phyloP scores from a whole-genome alignment of 1,140 invertebrate genomes.

The Sipha flava region DNA sequence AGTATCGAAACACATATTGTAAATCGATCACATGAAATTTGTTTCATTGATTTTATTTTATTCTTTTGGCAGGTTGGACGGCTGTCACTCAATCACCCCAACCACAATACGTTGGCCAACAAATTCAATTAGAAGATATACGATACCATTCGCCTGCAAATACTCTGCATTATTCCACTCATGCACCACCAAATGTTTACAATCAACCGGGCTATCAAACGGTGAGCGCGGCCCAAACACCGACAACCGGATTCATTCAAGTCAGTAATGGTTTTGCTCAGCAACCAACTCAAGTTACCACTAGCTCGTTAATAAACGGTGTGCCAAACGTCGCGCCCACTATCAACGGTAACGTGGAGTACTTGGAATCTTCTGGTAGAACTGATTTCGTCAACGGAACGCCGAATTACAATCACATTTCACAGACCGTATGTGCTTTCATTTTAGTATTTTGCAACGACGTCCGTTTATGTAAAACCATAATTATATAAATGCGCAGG shows the following conservation, averaged over 20 bases:
- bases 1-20: too few relatives aligned
- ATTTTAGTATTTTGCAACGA: not conserved
- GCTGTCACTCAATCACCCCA: conserved; percentile 21
- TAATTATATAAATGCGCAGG: not conserved
- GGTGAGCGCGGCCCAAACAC: conserved; percentile 7
- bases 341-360: conserved; percentile 33
- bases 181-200: conserved; percentile 11
- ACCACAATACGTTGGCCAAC: conserved; percentile 11
- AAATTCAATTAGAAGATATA: conserved; percentile 24
- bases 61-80: conserved; percentile 9
- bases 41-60: too few relatives aligned
- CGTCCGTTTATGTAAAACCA: too few relatives aligned
- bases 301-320: conserved; percentile 7
- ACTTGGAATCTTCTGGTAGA: conserved; percentile 27
- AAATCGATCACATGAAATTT: too few relatives aligned
- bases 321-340: conserved; percentile 33
- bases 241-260: conserved; percentile 17
- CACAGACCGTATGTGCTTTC: not conserved
- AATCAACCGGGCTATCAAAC: conserved; percentile 17
- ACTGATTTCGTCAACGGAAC: conserved; percentile 33
- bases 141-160: conserved; percentile 19
- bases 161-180: conserved; percentile 18
- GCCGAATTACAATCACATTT: conserved; percentile 26
- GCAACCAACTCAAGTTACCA: conserved; percentile 19
- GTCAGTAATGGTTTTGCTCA: conserved; percentile 18